Evolutionary conservation across 2,888 invertebrate genomes (phyloP), one percentile per base, ranked within the genome.

Genomic region (Scrobipalpa atriplicella): DNA sequence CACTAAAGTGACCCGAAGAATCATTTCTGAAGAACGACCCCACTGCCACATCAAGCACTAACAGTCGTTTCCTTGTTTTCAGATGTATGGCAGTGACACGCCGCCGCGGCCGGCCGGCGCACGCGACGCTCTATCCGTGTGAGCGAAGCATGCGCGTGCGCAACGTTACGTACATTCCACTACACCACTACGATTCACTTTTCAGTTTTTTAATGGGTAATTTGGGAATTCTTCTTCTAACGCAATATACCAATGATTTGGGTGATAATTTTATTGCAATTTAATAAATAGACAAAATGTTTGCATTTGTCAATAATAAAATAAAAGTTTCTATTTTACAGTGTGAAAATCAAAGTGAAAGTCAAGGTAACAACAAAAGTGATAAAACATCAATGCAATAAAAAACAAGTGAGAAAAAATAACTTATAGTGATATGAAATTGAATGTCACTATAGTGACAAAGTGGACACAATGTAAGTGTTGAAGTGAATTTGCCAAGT

Each of bases 321-420:
- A 43, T 11, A 13, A 5, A 39, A 60, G 3, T 39, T 62, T 62
- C 13, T 6, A 18, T 29, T 19, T 16, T 16, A 62, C 47, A 58
- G 52, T 62, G 67, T 69, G 67, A 62, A 68, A 72, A 56, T 69
- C 69, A 72, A 75, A 73, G 72, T 72, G 74, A 73, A 75, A 75
- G 73, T 71, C 69, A 74, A 69, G 69, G 58, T 58, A 16, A 73
- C 69, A 66, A 64, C 43, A 56, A 74, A 69, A 70, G 58, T 58
- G 38, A 73, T 69, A 66, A 64, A 47, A 56, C 65, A 63, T 67
- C 19, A 65, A 54, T 47, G 41, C 38, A 18, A 62, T 41, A 47
- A 21, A 47, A 62, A 62, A 16, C 29, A 62, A 62, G 21, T 19
- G 56, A 39, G n/a, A 36, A 41, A 61, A 11, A 41, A 39, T 7